Base-by-base conservation (phyloP, 2,888 invertebrate genomes). In the Chloroclysta siterata region DNA sequence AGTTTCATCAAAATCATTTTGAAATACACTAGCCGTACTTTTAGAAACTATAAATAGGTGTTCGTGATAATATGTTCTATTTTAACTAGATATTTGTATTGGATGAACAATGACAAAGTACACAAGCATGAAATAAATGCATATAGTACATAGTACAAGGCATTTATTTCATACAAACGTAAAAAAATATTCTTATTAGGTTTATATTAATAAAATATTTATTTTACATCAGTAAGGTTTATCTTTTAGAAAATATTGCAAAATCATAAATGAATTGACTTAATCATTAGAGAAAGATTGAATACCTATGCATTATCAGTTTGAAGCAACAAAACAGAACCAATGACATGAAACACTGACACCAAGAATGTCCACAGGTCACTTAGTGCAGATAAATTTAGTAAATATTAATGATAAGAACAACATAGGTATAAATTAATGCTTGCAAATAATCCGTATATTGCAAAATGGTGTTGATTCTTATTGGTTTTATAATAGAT, bases 301-400 rank as follows among this genome's bases (percentile, higher is more conserved):
- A 60, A 56, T 65, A 65, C 64, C 56, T 60, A 52, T 50, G 47
- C 62, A 68, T 66, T 72, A 79, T 78, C 74, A 66, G 63, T 74
- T 22, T 68, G 68, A 75, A 76, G 75, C 73, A 76, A 77, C 72
- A 77, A 77, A 76, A 79, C 73, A 75, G 73, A 73, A 81, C 75
- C 76, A 80, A 80, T 82, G 81, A 79, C 79, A 82, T 74, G 76
- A 77, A 82, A 79, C 76, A 82, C 74, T 76, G 76, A 81, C 81
- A 82, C 82, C 76, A 75, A 83, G 81, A 80, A 80, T 79, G 81
- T 80, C 79, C 81, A 77, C 81, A 75, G 85, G 84, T 85, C 85
- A 85, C 79, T 70, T 70, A 74, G 66, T 76, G 70, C 71, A 80
- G 84, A 85, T 85, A 86, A 85, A 77, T 76, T 83, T 74, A 70